Evolutionary conservation across 2,888 invertebrate species (phyloP), one percentile per base, ranked within the genome.

Genomic region (Cataglyphis cursor): DNA sequence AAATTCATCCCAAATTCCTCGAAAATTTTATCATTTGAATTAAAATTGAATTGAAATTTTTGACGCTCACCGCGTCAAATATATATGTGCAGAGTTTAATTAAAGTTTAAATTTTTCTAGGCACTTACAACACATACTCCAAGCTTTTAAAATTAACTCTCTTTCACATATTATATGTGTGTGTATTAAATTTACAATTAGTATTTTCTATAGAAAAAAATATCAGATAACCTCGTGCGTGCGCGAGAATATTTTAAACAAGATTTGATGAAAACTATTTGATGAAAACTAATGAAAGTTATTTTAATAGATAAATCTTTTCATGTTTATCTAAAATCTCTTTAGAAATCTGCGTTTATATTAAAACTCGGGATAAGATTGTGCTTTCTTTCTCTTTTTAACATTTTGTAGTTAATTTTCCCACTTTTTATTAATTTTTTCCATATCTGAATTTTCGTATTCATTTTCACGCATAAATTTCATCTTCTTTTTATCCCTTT

Each of bases 281-380:
- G 24, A 28, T 28, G 24, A 28, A 28, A 28, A 61, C 24, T 5
- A 48, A 59, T 35, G 12, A 73, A 78, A 68, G 44, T 76, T 76
- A 76, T 8, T 65, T 57, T 57, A 44, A 44, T 24, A 54, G 6
- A 5, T 35, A n/a, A 80, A n/a, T 35, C 44, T 78, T 78, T 44
- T 24, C 1, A 28, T 61, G 35, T 80, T 31, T 78, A 78, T 80
- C 59, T 70, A 61, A 9, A 61, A 80, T 80, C 21, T 44, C 21
- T 68, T 4, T 59, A n/a, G n/a, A 68, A 51, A 51, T 51, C 3
- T 31, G 12, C 3, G n/a, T 70, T 68, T 59, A 70, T 80, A 12
- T 61, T 70, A 12, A 54, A 65, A 24, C 18, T 35, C 31, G 18
- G 9, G 3, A 28, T n/a, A 68, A 68, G n/a, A 12, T 12, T 5